phyloP scores from a whole-genome alignment of 2,888 invertebrate species.

The Orthosia gracilis region DNA sequence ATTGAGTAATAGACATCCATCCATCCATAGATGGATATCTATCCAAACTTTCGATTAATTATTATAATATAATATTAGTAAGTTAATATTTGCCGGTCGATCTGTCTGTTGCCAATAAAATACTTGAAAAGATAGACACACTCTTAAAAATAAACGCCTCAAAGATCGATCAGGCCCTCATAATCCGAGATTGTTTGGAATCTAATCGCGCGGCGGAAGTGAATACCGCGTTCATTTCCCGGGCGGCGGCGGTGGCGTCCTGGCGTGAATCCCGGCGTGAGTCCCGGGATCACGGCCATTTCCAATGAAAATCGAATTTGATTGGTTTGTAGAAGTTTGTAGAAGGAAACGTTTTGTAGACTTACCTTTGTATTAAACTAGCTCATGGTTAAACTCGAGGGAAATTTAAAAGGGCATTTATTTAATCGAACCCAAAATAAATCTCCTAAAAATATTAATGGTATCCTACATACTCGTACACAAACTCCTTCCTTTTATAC shows the following conservation, averaged over 20 bases:
- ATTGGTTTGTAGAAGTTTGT: slow-evolving; percentile 32
- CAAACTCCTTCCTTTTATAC: no score
- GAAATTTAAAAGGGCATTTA: no score
- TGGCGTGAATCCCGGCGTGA: slow-evolving; percentile 35
- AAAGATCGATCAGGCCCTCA: slow-evolving; percentile 28
- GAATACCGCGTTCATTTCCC: slow-evolving; percentile 60
- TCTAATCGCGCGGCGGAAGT: slow-evolving; percentile 52
- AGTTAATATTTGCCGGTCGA: no score
- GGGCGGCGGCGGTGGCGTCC: slow-evolving; percentile 41
- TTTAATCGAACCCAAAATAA: no score
- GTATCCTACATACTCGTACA: no score
- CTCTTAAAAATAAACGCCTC: slow-evolving; percentile 29
- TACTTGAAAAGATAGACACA: background rate
- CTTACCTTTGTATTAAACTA: background rate
- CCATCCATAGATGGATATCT: no score
- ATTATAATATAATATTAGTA: no score
- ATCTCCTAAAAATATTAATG: no score
- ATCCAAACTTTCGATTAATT: no score
- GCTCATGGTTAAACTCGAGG: slow-evolving; percentile 8
- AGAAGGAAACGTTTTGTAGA: background rate
- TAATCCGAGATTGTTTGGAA: slow-evolving; percentile 56
- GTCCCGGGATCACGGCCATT: slow-evolving; percentile 23
- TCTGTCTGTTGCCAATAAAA: background rate
- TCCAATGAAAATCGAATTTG: slow-evolving; percentile 37
- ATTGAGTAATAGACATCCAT: no score